phyloP scores from a whole-genome alignment of 2,113 vertebrate species.

The Larimichthys polyactis region DNA sequence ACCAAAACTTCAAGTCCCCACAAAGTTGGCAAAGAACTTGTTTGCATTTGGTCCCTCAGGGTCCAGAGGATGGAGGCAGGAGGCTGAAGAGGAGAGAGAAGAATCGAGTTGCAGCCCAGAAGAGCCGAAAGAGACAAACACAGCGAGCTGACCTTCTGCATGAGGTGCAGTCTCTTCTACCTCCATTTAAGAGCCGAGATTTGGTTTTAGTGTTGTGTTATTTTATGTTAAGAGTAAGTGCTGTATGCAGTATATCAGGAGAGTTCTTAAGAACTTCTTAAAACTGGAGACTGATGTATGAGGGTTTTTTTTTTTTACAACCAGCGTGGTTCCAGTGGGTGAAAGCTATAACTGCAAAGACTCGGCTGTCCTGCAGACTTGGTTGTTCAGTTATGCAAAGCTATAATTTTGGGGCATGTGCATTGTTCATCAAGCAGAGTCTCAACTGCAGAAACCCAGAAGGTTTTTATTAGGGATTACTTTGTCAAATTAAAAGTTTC shows the following conservation, averaged over 20 bases:
- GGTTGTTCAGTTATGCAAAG: too few species aligned
- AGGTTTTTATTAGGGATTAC: not conserved
- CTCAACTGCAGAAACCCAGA: too few species aligned
- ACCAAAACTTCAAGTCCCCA: not conserved
- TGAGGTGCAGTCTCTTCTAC: slow-evolving; percentile 82
- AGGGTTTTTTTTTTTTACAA: too few species aligned
- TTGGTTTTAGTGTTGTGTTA: not conserved
- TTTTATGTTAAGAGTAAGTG: not conserved
- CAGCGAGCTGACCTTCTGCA: slow-evolving; percentile 94
- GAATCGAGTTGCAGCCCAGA: slow-evolving; percentile 94
- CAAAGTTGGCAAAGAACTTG: not conserved
- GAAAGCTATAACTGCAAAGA: too few species aligned
- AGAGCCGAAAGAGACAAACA: slow-evolving; percentile 93
- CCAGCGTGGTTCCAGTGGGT: too few species aligned
- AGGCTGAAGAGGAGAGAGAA: slow-evolving; percentile 92
- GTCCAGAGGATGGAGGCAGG: slow-evolving; percentile 85
- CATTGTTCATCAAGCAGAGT: too few species aligned
- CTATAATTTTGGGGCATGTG: not conserved
- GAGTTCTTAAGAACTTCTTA: too few species aligned
- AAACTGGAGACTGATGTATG: too few species aligned
- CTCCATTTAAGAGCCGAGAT: not conserved
- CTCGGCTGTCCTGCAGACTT: too few species aligned
- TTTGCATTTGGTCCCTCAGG: slow-evolving; percentile 74
- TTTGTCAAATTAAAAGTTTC: too few species aligned
- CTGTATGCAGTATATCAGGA: too few species aligned